A percentile compares a stretch with the other conserved stretches of the same genome.
Evolutionary conservation across 2,888 invertebrate species (phyloP).

Genomic region (Ophioninae sp.): DNA sequence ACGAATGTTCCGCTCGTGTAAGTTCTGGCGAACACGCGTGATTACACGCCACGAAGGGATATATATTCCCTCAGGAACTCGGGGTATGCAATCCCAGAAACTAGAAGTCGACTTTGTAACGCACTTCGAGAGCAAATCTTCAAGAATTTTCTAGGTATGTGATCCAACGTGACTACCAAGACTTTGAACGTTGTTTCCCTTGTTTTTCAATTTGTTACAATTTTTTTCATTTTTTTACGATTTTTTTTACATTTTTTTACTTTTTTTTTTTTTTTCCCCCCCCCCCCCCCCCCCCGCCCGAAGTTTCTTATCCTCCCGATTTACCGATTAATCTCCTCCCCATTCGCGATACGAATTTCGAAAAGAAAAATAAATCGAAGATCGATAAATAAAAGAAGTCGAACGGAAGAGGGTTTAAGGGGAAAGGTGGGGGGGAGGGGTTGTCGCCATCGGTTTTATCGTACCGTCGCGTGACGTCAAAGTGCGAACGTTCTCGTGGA

Average conservation of each 20-base stretch:
- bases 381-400: not conserved
- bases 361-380: not conserved
- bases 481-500: conserved; percentile 40
- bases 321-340: not conserved
- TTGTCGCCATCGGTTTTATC: conserved; percentile 6
- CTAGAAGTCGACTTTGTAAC: conserved; percentile 37
- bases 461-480: conserved; percentile 48
- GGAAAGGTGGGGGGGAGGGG: not conserved
- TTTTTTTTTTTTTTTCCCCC: conserved; percentile 30
- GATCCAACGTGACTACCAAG: conserved; percentile 72
- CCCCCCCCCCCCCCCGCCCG: conserved; percentile 21
- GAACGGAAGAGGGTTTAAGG: not conserved
- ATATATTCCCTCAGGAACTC: conserved; percentile 19
- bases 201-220: not conserved
- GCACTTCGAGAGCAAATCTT: not conserved
- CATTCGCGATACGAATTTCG: not conserved
- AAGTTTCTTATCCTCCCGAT: not conserved
- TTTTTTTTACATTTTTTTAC: too few relatives aligned
- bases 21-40: not conserved
- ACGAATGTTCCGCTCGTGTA: not conserved
- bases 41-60: not conserved
- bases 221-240: too few relatives aligned
- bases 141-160: conserved; percentile 35
- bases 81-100: conserved; percentile 12
- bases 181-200: conserved; percentile 67